These are phyloP conservation scores for Spicauda simplicius DNA, from an alignment of 2,888 invertebrate species.

Conservation along the genomic window DNA sequence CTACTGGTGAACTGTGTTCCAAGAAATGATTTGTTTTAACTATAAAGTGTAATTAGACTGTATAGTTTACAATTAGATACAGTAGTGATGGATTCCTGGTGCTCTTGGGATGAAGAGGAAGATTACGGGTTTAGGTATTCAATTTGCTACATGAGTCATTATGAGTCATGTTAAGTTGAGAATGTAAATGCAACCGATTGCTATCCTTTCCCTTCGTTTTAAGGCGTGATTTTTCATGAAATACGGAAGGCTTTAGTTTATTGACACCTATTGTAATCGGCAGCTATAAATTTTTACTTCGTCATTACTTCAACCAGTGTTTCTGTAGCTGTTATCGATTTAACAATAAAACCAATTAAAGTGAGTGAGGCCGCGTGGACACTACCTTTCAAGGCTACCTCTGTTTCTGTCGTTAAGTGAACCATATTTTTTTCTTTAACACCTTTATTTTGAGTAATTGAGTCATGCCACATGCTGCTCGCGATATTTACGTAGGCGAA, in stretches of 20 bases:
- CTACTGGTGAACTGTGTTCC: constrained; percentile 3
- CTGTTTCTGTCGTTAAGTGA: neutral
- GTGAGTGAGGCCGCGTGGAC: constrained; percentile 2
- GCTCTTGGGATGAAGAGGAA: constrained; percentile 3
- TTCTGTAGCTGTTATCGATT: constrained; percentile 3
- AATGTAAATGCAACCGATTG: neutral
- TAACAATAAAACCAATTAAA: constrained; percentile 12
- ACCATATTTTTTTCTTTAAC: neutral
- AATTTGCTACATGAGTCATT: neutral
- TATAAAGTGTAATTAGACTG: neutral
- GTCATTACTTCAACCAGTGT: neutral
- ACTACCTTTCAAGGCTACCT: constrained; percentile 7
- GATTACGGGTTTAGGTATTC: constrained; percentile 10
- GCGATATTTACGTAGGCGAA: too few species aligned
- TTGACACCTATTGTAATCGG: neutral
- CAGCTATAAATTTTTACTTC: neutral
- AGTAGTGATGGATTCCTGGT: constrained; percentile 20
- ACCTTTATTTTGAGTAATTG: neutral
- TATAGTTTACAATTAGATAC: neutral
- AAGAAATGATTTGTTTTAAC: neutral
- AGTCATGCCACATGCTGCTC: too few species aligned
- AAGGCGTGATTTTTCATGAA: too few species aligned
- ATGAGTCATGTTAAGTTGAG: neutral
- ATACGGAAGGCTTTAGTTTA: too few species aligned
- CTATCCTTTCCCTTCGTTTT: neutral